These are phyloP conservation scores for Meandrina meandrites DNA, from an alignment of 92 coral and sea anemone species.

Conservation along the genomic window DNA sequence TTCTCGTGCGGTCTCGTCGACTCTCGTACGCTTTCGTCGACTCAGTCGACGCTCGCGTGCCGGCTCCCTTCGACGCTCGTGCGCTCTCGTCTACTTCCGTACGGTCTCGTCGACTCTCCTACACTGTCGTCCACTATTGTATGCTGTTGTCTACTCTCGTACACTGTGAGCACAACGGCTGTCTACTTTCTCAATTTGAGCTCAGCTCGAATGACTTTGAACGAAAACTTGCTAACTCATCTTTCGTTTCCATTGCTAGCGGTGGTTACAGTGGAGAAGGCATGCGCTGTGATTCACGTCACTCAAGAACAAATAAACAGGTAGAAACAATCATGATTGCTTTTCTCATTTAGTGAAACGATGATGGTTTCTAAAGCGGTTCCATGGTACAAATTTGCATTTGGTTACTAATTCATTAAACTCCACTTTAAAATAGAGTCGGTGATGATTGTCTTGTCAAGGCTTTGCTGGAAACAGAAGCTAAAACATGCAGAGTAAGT, in stretches of 20 bases:
- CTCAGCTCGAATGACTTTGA: background rate
- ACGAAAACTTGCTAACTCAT: too few species aligned
- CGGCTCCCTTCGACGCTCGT: too few species aligned
- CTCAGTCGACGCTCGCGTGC: too few species aligned
- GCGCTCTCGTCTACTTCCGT: too few species aligned
- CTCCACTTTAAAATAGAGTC: slow-evolving; percentile 28
- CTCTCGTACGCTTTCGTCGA: too few species aligned
- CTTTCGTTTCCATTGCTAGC: slow-evolving; percentile 18
- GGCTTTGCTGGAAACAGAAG: slow-evolving; percentile 50
- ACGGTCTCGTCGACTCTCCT: too few species aligned
- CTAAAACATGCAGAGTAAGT: slow-evolving; percentile 53
- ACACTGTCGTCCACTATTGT: too few species aligned
- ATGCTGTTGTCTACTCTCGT: too few species aligned
- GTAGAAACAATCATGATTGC: slow-evolving; percentile 10
- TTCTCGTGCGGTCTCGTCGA: background rate
- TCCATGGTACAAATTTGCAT: background rate
- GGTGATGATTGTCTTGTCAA: slow-evolving; percentile 33
- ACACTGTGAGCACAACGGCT: too few species aligned
- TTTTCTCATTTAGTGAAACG: background rate
- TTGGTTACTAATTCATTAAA: too few species aligned
- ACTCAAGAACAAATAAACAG: slow-evolving; percentile 46
- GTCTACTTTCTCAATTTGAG: background rate
- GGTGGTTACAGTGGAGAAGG: slow-evolving; percentile 44
- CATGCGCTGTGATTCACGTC: slow-evolving; percentile 39
- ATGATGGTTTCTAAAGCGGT: background rate